A percentile compares a stretch with the other conserved stretches of the same genome.
Conservation (phyloP, 2,888 invertebrate species). For the Chrysotoxum bicinctum region DNA sequence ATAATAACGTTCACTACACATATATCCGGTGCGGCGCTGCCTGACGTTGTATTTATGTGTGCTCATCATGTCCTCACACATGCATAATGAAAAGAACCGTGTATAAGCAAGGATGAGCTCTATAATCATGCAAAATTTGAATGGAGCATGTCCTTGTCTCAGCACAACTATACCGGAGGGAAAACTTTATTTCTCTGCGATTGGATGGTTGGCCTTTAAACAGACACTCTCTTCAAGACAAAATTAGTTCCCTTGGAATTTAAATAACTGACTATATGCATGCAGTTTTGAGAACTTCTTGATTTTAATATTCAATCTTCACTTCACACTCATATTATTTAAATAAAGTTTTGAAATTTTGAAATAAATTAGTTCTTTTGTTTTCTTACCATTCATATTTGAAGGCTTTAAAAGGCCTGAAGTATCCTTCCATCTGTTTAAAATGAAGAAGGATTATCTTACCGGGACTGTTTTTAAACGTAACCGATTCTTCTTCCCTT, state of each 20-base stretch:
- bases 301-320: background rate
- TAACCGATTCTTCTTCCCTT: too few relatives aligned
- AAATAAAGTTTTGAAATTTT: too few relatives aligned
- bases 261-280: background rate
- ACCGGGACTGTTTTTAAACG: too few relatives aligned
- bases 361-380: too few relatives aligned
- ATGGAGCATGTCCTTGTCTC: slow-evolving; percentile 23
- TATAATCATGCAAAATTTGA: slow-evolving; percentile 23
- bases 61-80: slow-evolving; percentile 9
- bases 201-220: background rate
- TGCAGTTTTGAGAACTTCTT: background rate
- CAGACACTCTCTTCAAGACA: background rate
- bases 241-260: slow-evolving; percentile 3
- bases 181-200: background rate
- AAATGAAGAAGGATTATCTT: too few relatives aligned
- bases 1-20: slow-evolving; percentile 1
- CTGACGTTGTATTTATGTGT: background rate
- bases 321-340: too few relatives aligned
- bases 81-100: slow-evolving; percentile 34
- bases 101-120: slow-evolving; percentile 2
- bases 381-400: too few relatives aligned
- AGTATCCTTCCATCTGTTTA: too few relatives aligned
- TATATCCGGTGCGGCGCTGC: background rate
- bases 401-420: too few relatives aligned
- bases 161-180: background rate